phyloP scores from a whole-genome alignment of 2,888 invertebrate species.

The Hymenopus coronatus region DNA sequence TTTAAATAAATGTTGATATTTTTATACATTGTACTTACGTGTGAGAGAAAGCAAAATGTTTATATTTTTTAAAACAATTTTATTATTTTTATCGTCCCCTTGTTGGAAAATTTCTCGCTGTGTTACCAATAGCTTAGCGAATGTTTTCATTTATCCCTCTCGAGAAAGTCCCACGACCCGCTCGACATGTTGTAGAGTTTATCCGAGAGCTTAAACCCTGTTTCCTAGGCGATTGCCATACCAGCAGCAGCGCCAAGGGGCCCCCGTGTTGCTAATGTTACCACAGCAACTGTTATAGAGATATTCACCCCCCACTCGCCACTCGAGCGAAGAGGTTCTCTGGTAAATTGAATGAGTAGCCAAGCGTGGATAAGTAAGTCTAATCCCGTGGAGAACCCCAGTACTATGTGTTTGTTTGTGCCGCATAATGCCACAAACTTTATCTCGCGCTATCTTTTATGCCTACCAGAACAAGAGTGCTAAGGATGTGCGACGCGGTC shows the following conservation, averaged over 20 bases:
- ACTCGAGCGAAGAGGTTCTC: constrained; percentile 4
- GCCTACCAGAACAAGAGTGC: constrained; percentile 1
- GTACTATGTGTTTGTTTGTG: not conserved
- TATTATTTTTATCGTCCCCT: too few species aligned
- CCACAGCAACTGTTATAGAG: not conserved
- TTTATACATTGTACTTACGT: too few species aligned
- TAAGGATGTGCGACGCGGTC: not conserved
- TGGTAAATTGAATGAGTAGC: constrained; percentile 38
- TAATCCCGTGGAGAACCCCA: constrained; percentile 42
- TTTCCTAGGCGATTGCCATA: not conserved
- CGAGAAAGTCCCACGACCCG: not conserved
- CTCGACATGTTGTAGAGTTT: not conserved
- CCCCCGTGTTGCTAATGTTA: constrained; percentile 2
- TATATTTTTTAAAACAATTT: too few species aligned
- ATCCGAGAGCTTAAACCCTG: not conserved
- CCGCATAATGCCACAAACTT: not conserved
- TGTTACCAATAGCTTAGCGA: too few species aligned
- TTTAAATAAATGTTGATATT: too few species aligned
- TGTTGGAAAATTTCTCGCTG: too few species aligned
- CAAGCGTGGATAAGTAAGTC: constrained; percentile 41
- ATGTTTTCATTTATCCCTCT: not conserved
- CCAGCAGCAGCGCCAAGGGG: too few species aligned
- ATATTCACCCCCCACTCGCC: not conserved
- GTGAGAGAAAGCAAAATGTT: too few species aligned
- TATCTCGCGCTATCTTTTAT: constrained; percentile 4